These are phyloP conservation scores for Nudaria mundana DNA, from an alignment of 2,888 invertebrate species.

Conservation along the genomic window DNA sequence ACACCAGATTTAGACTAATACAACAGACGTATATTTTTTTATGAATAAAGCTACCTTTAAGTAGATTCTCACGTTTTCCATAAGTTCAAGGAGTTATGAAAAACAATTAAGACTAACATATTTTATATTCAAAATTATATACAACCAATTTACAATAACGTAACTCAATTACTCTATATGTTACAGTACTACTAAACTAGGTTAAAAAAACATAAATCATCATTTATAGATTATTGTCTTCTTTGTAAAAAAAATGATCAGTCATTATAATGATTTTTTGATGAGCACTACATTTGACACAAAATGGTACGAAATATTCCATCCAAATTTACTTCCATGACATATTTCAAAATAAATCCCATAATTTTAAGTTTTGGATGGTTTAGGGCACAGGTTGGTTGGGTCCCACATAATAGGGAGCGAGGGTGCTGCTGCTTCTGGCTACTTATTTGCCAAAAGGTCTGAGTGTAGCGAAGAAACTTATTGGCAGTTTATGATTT, in stretches of 20 bases:
- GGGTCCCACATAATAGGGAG: too few species aligned
- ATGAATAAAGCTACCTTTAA: conserved; percentile 12
- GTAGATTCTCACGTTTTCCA: conserved; percentile 14
- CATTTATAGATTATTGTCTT: conserved; percentile 31
- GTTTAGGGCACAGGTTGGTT: too few species aligned
- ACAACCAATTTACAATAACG: conserved; percentile 75
- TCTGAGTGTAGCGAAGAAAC: too few species aligned
- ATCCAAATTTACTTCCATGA: too few species aligned
- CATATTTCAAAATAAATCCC: too few species aligned
- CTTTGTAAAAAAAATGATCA: conserved; percentile 27
- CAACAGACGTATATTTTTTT: conserved; percentile 16
- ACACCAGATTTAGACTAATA: conserved; percentile 25
- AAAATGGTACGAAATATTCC: too few species aligned
- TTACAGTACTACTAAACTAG: conserved; percentile 38
- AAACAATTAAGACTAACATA: conserved; percentile 36
- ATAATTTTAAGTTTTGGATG: too few species aligned
- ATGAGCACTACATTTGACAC: conserved; percentile 16
- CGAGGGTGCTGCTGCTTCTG: too few species aligned
- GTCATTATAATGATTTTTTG: conserved; percentile 30
- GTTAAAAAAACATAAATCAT: conserved; percentile 31
- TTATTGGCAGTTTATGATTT: too few species aligned
- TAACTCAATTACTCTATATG: conserved; percentile 42
- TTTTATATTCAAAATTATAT: conserved; percentile 62
- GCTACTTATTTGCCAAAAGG: too few species aligned
- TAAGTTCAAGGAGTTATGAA: conserved; percentile 31